A percentile compares a stretch with the other conserved stretches of the same genome.
Conservation (phyloP, 1,140 invertebrate genomes). For the Platorchestia sp. region DNA sequence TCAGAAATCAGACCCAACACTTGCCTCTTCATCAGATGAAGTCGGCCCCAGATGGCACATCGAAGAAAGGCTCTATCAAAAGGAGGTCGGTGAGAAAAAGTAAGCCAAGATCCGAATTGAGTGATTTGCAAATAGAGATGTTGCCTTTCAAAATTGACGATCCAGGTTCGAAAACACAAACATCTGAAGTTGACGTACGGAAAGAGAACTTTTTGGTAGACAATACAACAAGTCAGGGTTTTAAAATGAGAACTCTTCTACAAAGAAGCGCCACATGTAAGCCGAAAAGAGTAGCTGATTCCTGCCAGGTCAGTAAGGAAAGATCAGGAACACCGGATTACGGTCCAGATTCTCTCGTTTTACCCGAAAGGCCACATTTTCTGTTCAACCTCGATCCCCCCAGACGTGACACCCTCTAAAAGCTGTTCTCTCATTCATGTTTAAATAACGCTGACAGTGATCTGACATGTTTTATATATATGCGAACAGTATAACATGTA, state of each 20-base stretch:
- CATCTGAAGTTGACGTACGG: background rate
- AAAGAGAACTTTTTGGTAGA: background rate
- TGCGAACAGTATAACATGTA: background rate
- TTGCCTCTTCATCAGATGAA: background rate
- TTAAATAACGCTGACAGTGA: background rate
- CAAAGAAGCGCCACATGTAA: slow-evolving; percentile 18
- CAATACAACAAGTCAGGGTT: background rate
- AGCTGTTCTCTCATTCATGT: background rate
- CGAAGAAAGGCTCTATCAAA: background rate
- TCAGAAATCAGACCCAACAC: background rate
- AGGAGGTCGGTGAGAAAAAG: background rate
- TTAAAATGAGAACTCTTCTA: background rate
- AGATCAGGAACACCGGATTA: background rate
- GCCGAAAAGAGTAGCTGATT: background rate
- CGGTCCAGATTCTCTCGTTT: background rate
- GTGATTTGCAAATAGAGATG: slow-evolving; percentile 29
- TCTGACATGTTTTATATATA: background rate
- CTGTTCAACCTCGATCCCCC: background rate
- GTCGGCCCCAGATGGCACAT: background rate
- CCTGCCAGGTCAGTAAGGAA: background rate
- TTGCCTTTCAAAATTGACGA: slow-evolving; percentile 42
- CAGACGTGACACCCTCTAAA: slow-evolving; percentile 26
- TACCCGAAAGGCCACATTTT: background rate
- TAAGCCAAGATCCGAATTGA: background rate
- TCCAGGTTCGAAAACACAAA: background rate